Evolutionary conservation across 2,888 invertebrate species (phyloP), one percentile per base, ranked within the genome.

Genomic region (Nemotelus pantherinus): DNA sequence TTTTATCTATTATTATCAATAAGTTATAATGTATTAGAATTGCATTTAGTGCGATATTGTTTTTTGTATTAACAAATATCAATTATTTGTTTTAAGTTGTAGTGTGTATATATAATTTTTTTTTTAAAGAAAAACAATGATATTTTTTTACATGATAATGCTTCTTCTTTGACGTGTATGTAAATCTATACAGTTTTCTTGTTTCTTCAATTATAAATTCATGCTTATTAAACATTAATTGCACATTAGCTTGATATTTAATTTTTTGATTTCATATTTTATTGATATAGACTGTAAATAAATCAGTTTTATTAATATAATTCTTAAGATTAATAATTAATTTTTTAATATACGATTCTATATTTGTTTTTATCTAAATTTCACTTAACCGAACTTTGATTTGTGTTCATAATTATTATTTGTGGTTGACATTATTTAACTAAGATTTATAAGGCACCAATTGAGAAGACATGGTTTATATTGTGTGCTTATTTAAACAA

Each of bases 141-240:
- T 58, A n/a, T 58, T 25, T 58, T 10, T n/a, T n/a, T 25, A 58
- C 58, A 58, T 58, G 25, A 58, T 58, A n/a, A 25, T 58, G 25
- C 25, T 25, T 25, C 25, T 25, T 25, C 25, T 25, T 25, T 25
- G 25, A 25, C 25, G 25, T 25, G 25, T 63, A 63, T 63, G 7
- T 63, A 43, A 63, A 63, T 63, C 63, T 39, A 43, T 63, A 63
- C 7, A 63, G 44, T 47, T 44, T n/a, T 45, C 25, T 65, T 6
- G 1, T 53, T 53, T 6, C 53, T 65, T 65, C 45, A 45, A 65
- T 65, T 39, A 25, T 70, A 70, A 70, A 70, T 70, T 70, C 44
- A 70, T 70, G 70, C 70, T 53, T 70, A 68, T 10, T 25, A 53
- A 39, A 70, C 70, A 70, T 53, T 39, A 53, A 70, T 70, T 70